phyloP scores from a whole-genome alignment of 2,797 vertebrate genomes.

The Amblyraja radiata region DNA sequence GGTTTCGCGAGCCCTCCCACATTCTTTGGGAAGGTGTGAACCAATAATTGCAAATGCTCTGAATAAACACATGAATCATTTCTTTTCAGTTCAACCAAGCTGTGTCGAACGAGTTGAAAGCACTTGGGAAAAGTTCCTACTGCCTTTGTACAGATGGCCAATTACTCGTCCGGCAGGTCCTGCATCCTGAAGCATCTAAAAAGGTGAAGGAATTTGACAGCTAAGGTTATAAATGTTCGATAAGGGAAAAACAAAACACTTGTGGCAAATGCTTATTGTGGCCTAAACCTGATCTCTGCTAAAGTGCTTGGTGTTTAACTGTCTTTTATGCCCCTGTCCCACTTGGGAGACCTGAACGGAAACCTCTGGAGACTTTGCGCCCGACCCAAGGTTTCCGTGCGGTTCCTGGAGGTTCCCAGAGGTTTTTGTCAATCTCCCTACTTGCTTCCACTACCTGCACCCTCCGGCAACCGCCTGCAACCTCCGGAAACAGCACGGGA shows the following conservation, averaged over 20 bases:
- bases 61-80: constrained; percentile 39
- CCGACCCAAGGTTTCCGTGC: no score
- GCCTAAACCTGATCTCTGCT: background rate
- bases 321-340: background rate
- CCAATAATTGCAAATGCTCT: constrained; percentile 36
- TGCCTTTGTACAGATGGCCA: constrained; percentile 82
- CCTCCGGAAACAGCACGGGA: no score
- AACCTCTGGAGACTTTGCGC: no score
- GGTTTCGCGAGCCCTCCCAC: constrained; percentile 42
- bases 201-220: constrained; percentile 63
- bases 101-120: constrained; percentile 77
- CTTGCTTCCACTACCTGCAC: no score
- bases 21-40: constrained; percentile 40
- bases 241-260: background rate
- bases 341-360: no score
- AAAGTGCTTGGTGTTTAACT: background rate
- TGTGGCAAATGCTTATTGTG: background rate
- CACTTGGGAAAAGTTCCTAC: constrained; percentile 74
- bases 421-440: no score
- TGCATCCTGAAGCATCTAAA: constrained; percentile 89
- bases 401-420: no score
- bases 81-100: constrained; percentile 74
- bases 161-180: constrained; percentile 78
- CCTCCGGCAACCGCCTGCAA: no score
- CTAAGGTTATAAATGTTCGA: background rate